Evolutionary conservation across 2,797 vertebrate species (phyloP).

Genomic region (Phyllotis vaccarum): DNA sequence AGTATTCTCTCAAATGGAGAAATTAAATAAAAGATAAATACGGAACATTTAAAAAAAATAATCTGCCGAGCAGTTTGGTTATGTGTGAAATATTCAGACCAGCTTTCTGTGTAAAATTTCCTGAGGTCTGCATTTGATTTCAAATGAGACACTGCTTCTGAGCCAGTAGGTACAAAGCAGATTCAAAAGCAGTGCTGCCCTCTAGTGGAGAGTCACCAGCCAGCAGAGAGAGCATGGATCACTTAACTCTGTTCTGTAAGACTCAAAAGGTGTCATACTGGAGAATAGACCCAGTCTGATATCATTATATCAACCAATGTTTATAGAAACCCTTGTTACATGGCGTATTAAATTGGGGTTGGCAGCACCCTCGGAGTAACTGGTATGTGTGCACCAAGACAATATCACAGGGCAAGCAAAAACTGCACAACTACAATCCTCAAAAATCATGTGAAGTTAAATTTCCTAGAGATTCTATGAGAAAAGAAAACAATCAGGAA

Average conservation of each 20-base stretch:
- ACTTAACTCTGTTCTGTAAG: background rate
- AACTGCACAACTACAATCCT: no score
- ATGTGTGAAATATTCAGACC: conserved; percentile 73
- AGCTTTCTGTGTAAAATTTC: conserved; percentile 73
- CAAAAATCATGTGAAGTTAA: conserved; percentile 47
- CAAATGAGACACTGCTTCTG: conserved; percentile 77
- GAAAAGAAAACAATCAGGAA: conserved; percentile 39
- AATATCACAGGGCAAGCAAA: conserved; percentile 9
- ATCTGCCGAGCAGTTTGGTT: conserved; percentile 47
- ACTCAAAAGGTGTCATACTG: conserved; percentile 43
- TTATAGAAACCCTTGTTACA: conserved; percentile 29
- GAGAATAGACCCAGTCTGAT: conserved; percentile 50
- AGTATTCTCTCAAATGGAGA: conserved; percentile 46
- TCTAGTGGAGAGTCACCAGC: conserved; percentile 90
- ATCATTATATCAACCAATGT: conserved; percentile 14
- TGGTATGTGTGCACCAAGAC: background rate
- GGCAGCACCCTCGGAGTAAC: background rate
- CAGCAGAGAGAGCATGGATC: conserved; percentile 24
- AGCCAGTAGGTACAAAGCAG: conserved; percentile 74
- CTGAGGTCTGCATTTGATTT: conserved; percentile 81
- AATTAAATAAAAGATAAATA: conserved; percentile 69
- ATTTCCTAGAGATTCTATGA: background rate
- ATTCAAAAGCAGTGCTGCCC: conserved; percentile 95
- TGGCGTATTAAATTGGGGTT: background rate
- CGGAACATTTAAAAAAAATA: conserved; percentile 69